Base-by-base conservation (phyloP, 1,140 invertebrate species). In the Drosophila gunungcola region DNA sequence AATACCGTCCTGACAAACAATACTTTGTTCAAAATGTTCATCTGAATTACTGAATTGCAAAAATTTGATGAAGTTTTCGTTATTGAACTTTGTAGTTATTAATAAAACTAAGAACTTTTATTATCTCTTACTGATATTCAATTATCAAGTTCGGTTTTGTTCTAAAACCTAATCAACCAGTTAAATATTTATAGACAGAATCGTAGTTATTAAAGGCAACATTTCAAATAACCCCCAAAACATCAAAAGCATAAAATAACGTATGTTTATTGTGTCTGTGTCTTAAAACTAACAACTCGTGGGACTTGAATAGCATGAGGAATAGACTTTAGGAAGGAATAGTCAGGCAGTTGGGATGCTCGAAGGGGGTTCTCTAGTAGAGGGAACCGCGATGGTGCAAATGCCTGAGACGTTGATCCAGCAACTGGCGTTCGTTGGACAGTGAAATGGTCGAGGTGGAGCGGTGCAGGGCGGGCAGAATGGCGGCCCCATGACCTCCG, bases 321-420 rank as follows among this genome's bases (percentile, higher is more conserved):
- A 52, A 60, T 72, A 72, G 41, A 32, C 13, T 49, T 39, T 34
- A 69, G 67, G 41, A 70, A 34, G 41, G 54, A 63, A 27, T 54
- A 55, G 43, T 13, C 38, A 32, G 63, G 62, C 72, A 80, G 74
- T 67, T 41, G 9, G 4, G 42, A n/a, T 7, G 46, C 45, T 72
- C 57, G 9, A 34, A n/a, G 3, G 1, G 13, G 9, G 39, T 34
- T 56, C 61, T 88, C 54, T 32, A 90, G 55, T 90, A 91, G 39
- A 91, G 69, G 36, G 91, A 92, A 21, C 91, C 91, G 3, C 91
- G 77, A 69, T 92, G 91, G 60, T 92, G 91, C 72, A 90, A 65
- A 48, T 91, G 85, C 52, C 79, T 65, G 42, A 86, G 57, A n/a
- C 85, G 84, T 63, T 90, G 84, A 65, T 90, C 90, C 55, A 91